Conservation (phyloP, 2,888 invertebrate species). For the Strigamia maritima region DNA sequence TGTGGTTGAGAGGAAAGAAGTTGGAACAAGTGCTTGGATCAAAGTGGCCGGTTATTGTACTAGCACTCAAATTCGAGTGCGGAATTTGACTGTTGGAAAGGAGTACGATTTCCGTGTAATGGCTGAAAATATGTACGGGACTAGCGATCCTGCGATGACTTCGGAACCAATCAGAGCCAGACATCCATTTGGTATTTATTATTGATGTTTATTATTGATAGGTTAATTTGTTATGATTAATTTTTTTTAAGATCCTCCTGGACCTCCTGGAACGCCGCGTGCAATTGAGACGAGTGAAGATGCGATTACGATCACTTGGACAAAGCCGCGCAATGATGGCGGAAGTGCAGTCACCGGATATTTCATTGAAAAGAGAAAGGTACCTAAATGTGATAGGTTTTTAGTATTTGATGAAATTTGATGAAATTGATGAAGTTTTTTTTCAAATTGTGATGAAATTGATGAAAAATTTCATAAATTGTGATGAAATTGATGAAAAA, state of each 20-base stretch:
- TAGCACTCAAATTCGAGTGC: constrained; percentile 81
- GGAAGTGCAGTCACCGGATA: constrained; percentile 89
- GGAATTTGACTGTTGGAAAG: constrained; percentile 87
- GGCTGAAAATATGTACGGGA: constrained; percentile 95
- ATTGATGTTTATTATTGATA: constrained; percentile 42
- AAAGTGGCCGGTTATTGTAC: constrained; percentile 90
- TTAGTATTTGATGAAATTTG: too few species aligned
- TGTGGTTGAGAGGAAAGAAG: constrained; percentile 90
- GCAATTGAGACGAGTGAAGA: constrained; percentile 87
- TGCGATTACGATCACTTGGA: constrained; percentile 85
- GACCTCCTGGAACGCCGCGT: constrained; percentile 84
- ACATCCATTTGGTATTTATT: constrained; percentile 85
- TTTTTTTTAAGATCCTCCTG: constrained; percentile 70
- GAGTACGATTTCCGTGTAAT: constrained; percentile 90
- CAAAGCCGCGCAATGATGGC: constrained; percentile 78
- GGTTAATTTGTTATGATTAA: constrained; percentile 4
- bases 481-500: too few species aligned
- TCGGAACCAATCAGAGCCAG: constrained; percentile 86
- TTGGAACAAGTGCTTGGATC: constrained; percentile 87
- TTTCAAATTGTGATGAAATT: too few species aligned
- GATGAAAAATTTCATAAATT: too few species aligned
- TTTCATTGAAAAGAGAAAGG: constrained; percentile 80
- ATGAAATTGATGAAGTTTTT: too few species aligned
- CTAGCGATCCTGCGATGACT: constrained; percentile 93
- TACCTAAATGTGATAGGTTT: too few species aligned